A percentile compares a stretch with the other conserved stretches of the same genome.
Conservation (phyloP, 2,113 vertebrate genomes). For the Symphodus melops region DNA sequence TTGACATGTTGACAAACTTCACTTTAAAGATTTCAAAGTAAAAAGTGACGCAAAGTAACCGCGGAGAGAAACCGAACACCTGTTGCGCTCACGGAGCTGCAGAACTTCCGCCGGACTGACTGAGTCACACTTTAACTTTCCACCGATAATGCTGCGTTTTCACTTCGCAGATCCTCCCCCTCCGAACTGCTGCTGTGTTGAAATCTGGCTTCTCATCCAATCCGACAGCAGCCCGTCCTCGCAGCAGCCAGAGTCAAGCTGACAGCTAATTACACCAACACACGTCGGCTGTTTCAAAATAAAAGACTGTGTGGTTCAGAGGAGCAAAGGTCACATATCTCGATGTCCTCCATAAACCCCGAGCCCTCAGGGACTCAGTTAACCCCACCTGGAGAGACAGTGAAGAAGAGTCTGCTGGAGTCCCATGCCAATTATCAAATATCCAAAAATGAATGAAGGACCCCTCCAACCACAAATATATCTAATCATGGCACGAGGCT, state of each 20-base stretch:
- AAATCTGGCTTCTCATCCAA: conserved; percentile 28
- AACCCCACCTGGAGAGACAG: too few species aligned
- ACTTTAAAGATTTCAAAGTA: neutral
- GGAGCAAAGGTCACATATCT: too few species aligned
- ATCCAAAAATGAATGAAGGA: too few species aligned
- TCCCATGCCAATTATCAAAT: too few species aligned
- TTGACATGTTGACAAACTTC: conserved; percentile 56
- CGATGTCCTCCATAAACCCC: too few species aligned
- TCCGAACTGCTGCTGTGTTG: neutral
- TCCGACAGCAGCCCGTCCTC: neutral
- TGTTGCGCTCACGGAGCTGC: conserved; percentile 23
- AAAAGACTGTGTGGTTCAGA: neutral
- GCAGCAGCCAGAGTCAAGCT: neutral
- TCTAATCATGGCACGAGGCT: too few species aligned
- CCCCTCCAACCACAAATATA: too few species aligned
- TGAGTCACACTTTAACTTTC: conserved; percentile 29
- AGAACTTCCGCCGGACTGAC: conserved; percentile 47
- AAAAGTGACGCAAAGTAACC: neutral
- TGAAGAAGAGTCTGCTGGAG: too few species aligned
- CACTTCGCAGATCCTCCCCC: conserved; percentile 41
- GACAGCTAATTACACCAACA: neutral
- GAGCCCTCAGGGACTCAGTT: too few species aligned
- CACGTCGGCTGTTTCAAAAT: conserved; percentile 31
- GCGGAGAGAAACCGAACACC: conserved; percentile 21
- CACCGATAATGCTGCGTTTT: conserved; percentile 15